Percentiles rank a stretch among this genome's conserved stretches.
These are phyloP conservation scores for Xiphydria camelus DNA, from an alignment of 2,888 invertebrate species.

Conservation along the genomic window DNA sequence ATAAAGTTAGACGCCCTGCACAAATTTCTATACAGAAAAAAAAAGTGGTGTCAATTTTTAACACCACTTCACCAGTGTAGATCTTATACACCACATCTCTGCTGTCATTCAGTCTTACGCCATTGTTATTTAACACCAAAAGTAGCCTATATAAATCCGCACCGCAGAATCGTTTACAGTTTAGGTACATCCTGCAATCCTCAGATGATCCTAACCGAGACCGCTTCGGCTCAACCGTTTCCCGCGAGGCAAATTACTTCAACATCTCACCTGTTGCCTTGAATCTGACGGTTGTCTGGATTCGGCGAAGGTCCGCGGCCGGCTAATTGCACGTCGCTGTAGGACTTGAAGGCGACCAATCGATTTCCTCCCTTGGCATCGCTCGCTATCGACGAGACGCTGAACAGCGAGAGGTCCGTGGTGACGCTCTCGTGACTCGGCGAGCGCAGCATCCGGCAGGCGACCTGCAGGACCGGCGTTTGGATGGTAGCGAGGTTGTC, in stretches of 20 bases:
- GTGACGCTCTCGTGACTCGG: conserved; percentile 85
- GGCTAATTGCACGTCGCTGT: conserved; percentile 59
- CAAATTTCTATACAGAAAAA: too few relatives aligned
- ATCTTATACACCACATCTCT: too few relatives aligned
- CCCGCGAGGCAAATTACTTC: not conserved
- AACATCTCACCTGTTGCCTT: conserved; percentile 43
- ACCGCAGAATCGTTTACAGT: too few relatives aligned
- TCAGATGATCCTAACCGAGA: too few relatives aligned
- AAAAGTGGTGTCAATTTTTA: too few relatives aligned
- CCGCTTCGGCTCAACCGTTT: too few relatives aligned
- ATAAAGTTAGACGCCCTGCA: too few relatives aligned
- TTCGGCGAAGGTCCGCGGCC: conserved; percentile 73
- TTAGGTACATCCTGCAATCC: too few relatives aligned
- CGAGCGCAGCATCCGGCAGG: conserved; percentile 71
- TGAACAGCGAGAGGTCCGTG: conserved; percentile 79
- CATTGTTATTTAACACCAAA: too few relatives aligned
- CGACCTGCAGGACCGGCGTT: conserved; percentile 60
- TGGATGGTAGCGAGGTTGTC: conserved; percentile 44
- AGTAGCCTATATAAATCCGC: too few relatives aligned
- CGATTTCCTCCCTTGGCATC: conserved; percentile 58
- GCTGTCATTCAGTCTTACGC: too few relatives aligned
- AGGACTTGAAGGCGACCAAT: conserved; percentile 60
- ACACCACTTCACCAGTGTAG: too few relatives aligned
- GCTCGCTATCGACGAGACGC: conserved; percentile 70
- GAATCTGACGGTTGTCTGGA: conserved; percentile 63